A percentile compares a stretch with the other conserved stretches of the same genome.
Conservation (phyloP, 2,888 invertebrate species). For the Synergus umbraculus region DNA sequence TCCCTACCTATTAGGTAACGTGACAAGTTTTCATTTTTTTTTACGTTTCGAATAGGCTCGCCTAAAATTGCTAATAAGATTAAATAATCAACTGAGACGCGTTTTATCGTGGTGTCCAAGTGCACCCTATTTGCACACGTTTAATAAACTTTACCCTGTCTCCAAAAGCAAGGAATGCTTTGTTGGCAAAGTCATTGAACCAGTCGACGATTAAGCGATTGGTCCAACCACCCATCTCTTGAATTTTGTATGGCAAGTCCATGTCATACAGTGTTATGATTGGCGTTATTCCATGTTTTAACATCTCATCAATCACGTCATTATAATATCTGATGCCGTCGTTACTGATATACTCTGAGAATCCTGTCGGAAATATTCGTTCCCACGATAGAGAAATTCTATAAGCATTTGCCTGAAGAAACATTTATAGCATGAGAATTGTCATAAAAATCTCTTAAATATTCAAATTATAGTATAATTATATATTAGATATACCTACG, state of each 20-base stretch:
- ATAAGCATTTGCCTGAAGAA: slow-evolving; percentile 54
- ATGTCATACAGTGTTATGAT: slow-evolving; percentile 80
- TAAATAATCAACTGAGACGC: too few species aligned
- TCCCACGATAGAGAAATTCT: slow-evolving; percentile 63
- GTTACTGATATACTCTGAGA: slow-evolving; percentile 81
- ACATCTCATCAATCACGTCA: slow-evolving; percentile 85
- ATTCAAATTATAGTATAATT: not conserved
- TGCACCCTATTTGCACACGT: too few species aligned
- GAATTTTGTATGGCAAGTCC: slow-evolving; percentile 81
- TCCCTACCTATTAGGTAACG: too few species aligned
- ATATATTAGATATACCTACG: slow-evolving; percentile 64
- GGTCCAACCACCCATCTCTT: slow-evolving; percentile 84
- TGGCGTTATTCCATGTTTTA: slow-evolving; percentile 81
- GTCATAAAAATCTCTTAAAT: not conserved
- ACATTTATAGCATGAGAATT: not conserved
- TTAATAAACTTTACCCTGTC: slow-evolving; percentile 78
- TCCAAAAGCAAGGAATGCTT: slow-evolving; percentile 81
- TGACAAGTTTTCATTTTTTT: too few species aligned
- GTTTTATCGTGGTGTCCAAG: too few species aligned
- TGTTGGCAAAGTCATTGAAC: slow-evolving; percentile 82
- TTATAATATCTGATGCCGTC: slow-evolving; percentile 88
- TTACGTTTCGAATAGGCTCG: too few species aligned
- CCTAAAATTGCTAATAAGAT: too few species aligned
- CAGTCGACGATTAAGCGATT: slow-evolving; percentile 83
- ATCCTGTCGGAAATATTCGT: slow-evolving; percentile 62